A percentile compares a stretch with the other conserved stretches of the same genome.
These are phyloP conservation scores for Gadus chalcogrammus DNA, from an alignment of 2,113 vertebrate species.

Conservation along the genomic window DNA sequence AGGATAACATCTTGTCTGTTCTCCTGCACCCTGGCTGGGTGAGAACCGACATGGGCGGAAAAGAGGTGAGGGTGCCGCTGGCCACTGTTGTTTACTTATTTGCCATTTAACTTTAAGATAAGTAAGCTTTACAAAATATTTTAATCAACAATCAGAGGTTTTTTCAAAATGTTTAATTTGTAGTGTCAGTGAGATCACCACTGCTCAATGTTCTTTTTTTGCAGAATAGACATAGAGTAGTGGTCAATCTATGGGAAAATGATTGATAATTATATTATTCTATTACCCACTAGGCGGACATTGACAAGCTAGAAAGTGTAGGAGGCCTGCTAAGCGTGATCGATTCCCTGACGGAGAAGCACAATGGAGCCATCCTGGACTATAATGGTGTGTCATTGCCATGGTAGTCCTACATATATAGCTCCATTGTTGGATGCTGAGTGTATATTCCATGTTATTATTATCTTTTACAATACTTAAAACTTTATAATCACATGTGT, in stretches of 20 bases:
- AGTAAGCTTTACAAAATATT: too few species aligned
- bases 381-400: conserved; percentile 21
- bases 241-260: too few species aligned
- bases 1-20: conserved; percentile 46
- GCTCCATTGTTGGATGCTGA: not conserved
- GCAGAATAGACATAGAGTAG: too few species aligned
- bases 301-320: conserved; percentile 36
- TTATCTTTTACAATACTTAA: too few species aligned
- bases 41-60: conserved; percentile 40
- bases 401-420: conserved; percentile 20
- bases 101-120: too few species aligned
- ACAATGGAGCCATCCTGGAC: conserved; percentile 44
- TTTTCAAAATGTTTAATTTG: too few species aligned
- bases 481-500: too few species aligned
- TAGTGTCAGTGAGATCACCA: too few species aligned
- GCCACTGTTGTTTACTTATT: too few species aligned
- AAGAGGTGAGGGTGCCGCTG: conserved; percentile 28
- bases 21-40: conserved; percentile 43
- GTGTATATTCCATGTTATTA: too few species aligned
- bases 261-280: conserved; percentile 7
- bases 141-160: too few species aligned
- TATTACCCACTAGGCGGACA: conserved; percentile 46
- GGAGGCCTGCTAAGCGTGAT: conserved; percentile 34
- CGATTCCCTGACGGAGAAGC: conserved; percentile 28
- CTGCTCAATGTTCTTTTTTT: too few species aligned